These are phyloP conservation scores for Agonopterix alstromeriana DNA, from an alignment of 2,888 invertebrate genomes.

Conservation along the genomic window DNA sequence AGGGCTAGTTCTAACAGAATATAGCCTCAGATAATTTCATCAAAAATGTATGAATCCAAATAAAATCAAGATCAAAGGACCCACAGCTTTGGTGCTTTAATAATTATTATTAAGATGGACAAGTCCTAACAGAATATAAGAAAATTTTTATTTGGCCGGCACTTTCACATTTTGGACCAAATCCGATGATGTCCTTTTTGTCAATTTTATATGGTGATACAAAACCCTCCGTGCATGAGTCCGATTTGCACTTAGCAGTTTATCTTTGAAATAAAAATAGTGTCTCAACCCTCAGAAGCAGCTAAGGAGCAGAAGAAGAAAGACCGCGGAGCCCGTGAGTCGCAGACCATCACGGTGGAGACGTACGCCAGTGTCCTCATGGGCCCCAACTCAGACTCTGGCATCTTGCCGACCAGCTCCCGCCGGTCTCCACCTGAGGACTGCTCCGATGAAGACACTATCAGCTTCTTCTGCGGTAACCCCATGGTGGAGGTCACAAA, in stretches of 20 bases:
- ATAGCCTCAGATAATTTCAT: too few species aligned
- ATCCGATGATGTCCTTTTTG: too few species aligned
- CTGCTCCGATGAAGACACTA: slow-evolving; percentile 66
- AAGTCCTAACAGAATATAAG: too few species aligned
- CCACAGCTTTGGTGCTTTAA: too few species aligned
- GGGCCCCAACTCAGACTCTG: slow-evolving; percentile 66
- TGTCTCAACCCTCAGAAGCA: slow-evolving; percentile 33
- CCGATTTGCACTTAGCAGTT: neutral
- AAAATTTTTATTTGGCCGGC: too few species aligned
- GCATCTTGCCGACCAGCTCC: slow-evolving; percentile 79
- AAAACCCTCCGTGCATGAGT: too few species aligned
- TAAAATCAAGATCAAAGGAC: too few species aligned
- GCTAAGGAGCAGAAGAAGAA: slow-evolving; percentile 68
- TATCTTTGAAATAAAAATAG: neutral
- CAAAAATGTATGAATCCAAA: too few species aligned
- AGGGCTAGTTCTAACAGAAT: too few species aligned
- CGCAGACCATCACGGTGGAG: slow-evolving; percentile 85
- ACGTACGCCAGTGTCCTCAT: slow-evolving; percentile 83
- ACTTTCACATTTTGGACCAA: too few species aligned
- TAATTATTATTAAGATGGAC: too few species aligned
- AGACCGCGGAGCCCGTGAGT: slow-evolving; percentile 81
- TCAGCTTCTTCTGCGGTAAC: slow-evolving; percentile 95
- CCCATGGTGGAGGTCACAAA: slow-evolving; percentile 97
- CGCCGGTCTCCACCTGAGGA: slow-evolving; percentile 68
- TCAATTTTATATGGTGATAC: too few species aligned